A percentile compares a stretch with the other conserved stretches of the same genome.
Evolutionary conservation across 2,888 invertebrate species (phyloP).

Genomic region (Frankliniella intonsa): DNA sequence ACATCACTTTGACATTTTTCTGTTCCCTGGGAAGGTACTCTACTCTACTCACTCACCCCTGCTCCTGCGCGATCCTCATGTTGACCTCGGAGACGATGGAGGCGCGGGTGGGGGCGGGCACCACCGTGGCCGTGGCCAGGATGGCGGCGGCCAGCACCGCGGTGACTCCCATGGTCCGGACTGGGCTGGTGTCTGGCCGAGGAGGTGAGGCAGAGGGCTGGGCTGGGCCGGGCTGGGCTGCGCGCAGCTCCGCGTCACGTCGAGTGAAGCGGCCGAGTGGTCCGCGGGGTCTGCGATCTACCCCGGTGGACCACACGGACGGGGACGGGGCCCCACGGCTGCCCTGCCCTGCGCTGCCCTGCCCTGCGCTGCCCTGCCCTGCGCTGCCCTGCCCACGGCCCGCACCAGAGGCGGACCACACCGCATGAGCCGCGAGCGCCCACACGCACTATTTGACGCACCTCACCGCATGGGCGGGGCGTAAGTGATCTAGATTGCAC

Average conservation of each 20-base stretch:
- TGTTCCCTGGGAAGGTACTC: neutral
- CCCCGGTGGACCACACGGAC: too few species aligned
- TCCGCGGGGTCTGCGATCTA: too few species aligned
- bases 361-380: too few species aligned
- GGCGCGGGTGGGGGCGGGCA: neutral
- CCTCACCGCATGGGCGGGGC: too few species aligned
- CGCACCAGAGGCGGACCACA: too few species aligned
- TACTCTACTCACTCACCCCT: neutral
- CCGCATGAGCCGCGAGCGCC: too few species aligned
- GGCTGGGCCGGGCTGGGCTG: neutral
- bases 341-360: too few species aligned
- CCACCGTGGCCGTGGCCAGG: neutral
- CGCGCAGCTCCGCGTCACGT: neutral
- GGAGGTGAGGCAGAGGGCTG: neutral
- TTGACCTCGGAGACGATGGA: neutral
- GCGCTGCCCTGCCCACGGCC: too few species aligned
- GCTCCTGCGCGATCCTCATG: conserved; percentile 19
- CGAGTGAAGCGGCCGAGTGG: neutral
- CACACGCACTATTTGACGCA: too few species aligned
- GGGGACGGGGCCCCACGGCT: too few species aligned
- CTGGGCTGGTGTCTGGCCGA: neutral
- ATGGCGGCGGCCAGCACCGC: neutral
- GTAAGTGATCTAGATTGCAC: too few species aligned
- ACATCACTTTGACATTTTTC: too few species aligned
- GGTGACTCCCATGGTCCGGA: neutral